phyloP scores from a whole-genome alignment of 2,113 vertebrate genomes.

The Dipodomys spectabilis region DNA sequence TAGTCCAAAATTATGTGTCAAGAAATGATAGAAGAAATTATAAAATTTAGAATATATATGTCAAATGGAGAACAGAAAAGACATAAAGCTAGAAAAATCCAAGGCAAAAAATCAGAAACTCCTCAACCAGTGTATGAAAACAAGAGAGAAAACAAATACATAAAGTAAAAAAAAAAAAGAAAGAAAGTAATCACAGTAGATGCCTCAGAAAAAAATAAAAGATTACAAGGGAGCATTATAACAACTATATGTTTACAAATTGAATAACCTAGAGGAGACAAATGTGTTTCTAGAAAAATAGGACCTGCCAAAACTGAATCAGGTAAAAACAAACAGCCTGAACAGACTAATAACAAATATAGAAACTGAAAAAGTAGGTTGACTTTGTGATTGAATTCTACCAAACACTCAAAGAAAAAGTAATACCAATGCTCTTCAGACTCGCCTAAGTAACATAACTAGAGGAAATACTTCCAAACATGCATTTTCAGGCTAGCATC shows the following conservation, averaged over 20 bases:
- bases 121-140: background rate
- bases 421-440: background rate
- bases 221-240: background rate
- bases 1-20: background rate
- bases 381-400: background rate
- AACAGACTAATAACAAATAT: background rate
- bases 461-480: background rate
- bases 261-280: background rate
- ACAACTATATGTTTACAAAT: background rate
- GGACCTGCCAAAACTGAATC: background rate
- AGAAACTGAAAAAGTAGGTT: background rate
- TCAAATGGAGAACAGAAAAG: background rate
- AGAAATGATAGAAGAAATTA: background rate
- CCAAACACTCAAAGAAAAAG: background rate
- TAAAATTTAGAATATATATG: background rate
- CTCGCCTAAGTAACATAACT: background rate
- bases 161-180: background rate
- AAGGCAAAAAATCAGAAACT: background rate
- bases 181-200: background rate
- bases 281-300: background rate
- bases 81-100: background rate
- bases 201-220: background rate
- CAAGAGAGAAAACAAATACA: background rate
- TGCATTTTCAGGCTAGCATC: background rate
- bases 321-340: background rate